phyloP scores from a whole-genome alignment of 2,888 invertebrate species.

The Polietes domitor region DNA sequence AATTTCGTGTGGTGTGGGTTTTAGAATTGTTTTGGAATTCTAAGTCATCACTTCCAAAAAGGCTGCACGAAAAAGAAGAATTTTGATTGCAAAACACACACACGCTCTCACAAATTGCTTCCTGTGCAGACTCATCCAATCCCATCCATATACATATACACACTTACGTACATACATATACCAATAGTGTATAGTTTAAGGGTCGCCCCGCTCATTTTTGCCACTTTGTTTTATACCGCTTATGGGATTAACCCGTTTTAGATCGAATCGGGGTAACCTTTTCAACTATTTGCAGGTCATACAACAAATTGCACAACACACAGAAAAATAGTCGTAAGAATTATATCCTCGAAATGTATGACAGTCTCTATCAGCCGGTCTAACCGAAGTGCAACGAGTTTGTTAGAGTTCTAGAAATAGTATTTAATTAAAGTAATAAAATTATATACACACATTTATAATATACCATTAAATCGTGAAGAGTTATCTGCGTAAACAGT shows the following conservation, averaged over 20 bases:
- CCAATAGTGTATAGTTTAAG: background rate
- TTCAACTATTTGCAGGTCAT: too few species aligned
- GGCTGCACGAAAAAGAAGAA: slow-evolving; percentile 39
- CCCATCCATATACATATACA: background rate
- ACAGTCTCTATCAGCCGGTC: too few species aligned
- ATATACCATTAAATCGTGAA: too few species aligned
- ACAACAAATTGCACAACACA: too few species aligned
- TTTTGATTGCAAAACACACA: slow-evolving; percentile 49
- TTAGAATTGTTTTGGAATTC: slow-evolving; percentile 42
- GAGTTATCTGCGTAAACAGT: too few species aligned
- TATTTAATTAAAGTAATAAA: too few species aligned
- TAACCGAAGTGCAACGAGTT: too few species aligned
- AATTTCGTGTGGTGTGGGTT: background rate
- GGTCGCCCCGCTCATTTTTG: background rate
- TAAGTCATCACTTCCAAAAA: slow-evolving; percentile 44
- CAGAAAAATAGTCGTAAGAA: too few species aligned
- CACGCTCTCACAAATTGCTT: slow-evolving; percentile 19
- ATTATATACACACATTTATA: too few species aligned
- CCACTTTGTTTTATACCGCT: background rate
- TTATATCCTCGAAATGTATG: too few species aligned
- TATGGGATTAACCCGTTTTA: background rate
- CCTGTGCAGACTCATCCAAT: background rate
- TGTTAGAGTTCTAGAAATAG: too few species aligned
- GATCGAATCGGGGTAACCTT: background rate
- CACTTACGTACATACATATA: background rate